A percentile compares a stretch with the other conserved stretches of the same genome.
Conservation (phyloP, 2,888 invertebrate genomes). For the Mesochorus sp. region DNA sequence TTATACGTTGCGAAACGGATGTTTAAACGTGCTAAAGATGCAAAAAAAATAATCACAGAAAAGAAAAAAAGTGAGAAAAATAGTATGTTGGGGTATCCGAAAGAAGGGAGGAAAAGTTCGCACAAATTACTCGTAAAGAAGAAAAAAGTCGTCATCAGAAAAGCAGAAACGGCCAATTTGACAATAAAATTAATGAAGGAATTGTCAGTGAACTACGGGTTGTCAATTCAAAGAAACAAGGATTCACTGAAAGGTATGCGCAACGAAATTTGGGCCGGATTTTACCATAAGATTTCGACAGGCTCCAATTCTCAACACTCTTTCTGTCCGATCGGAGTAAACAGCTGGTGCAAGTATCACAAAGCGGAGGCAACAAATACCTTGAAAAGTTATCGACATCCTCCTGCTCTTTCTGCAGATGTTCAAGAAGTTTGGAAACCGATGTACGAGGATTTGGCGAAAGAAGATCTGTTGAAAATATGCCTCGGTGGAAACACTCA, state of each 20-base stretch:
- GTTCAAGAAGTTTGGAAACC: too few species aligned
- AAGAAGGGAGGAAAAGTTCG: slow-evolving; percentile 24
- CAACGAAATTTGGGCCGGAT: neutral
- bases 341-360: neutral
- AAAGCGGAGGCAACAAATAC: neutral
- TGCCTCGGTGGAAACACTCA: slow-evolving; percentile 61
- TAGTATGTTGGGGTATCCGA: too few species aligned
- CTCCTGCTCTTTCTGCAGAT: neutral
- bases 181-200: neutral
- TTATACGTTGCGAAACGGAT: slow-evolving; percentile 5
- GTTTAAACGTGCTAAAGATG: slow-evolving; percentile 49
- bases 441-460: too few species aligned
- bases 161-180: neutral
- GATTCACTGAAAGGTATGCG: neutral
- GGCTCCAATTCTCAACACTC: neutral
- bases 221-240: neutral
- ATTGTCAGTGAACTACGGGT: neutral
- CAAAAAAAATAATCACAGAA: slow-evolving; percentile 40
- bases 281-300: neutral
- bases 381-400: neutral
- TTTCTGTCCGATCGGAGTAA: neutral
- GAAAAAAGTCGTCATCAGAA: slow-evolving; percentile 27
- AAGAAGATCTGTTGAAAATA: slow-evolving; percentile 53
- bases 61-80: slow-evolving; percentile 45
- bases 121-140: slow-evolving; percentile 5